Evolutionary conservation across 1,140 invertebrate genomes (phyloP), one percentile per base, ranked within the genome.

Genomic region (Lordiphosa clarofinis): DNA sequence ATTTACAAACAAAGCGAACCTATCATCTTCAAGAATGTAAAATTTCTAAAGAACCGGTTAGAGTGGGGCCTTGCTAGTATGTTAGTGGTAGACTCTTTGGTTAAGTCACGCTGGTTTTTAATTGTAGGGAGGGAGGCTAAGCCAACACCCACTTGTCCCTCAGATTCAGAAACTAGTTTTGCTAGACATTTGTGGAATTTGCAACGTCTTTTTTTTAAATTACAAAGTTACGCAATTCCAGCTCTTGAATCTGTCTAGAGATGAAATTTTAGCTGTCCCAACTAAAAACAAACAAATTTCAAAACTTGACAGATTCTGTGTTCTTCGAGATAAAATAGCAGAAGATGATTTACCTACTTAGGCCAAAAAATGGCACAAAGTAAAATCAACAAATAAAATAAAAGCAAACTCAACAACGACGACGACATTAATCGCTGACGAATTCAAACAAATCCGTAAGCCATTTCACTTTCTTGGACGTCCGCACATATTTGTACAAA

Each of bases 391-490:
- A 48, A 35, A 24, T 1, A 48, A 13, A 38, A 28, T 31, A 31
- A 8, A 31, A 8, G 7, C 28, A 31, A 31, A 31, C 6, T 31
- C 31, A 55, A 48, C 13, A 28, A 15, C 38, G 11, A 10, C 35
- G 3, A 31, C 47, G 52, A 75, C 78, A 46, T 76, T 73, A 59
- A 72, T 81, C 42, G 61, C 48, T 79, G 70, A 81, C 66, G 61
- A 81, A 72, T 72, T 63, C 36, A 60, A 56, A 79, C 65, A 67
- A 46, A 42, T 57, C 19, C 54, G 15, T 33, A 42, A 47, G n/a
- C 42, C 54, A 28, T 54, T 67, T 82, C 78, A 84, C 76, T 82
- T 82, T 76, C 56, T 61, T 84, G 21, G 76, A 76, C 71, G 62
- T 54, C 67, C 50, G 56, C 40, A 31, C 11, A 12, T 42, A 50